phyloP scores from a whole-genome alignment of 2,113 vertebrate genomes.

The Gadus macrocephalus region DNA sequence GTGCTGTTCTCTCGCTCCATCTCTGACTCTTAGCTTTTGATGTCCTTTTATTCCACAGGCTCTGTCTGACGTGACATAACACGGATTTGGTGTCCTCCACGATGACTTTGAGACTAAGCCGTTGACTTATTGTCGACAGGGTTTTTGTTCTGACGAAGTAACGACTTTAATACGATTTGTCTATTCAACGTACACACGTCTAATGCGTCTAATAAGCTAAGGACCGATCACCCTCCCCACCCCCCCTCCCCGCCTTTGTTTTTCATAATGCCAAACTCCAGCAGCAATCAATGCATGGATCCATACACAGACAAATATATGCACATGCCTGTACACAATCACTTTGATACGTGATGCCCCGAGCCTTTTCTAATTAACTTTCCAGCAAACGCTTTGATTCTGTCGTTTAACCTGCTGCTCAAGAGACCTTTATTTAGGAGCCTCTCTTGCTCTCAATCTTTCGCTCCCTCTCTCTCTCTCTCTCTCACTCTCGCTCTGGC shows the following conservation, averaged over 20 bases:
- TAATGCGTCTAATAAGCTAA: conserved; percentile 38
- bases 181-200: no score
- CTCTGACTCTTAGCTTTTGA: conserved; percentile 45
- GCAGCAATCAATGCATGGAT: conserved; percentile 35
- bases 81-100: conserved; percentile 49
- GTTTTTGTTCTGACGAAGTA: conserved; percentile 44
- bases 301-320: conserved; percentile 11
- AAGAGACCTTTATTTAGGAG: conserved; percentile 37
- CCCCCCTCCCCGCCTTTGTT: conserved; percentile 49
- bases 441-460: conserved; percentile 9
- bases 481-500: no score
- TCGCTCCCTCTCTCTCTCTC: neutral
- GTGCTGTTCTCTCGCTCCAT: conserved; percentile 36
- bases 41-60: conserved; percentile 12
- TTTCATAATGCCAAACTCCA: conserved; percentile 60
- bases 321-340: conserved; percentile 6
- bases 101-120: conserved; percentile 62
- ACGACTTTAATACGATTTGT: conserved; percentile 33
- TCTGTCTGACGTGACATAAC: conserved; percentile 27
- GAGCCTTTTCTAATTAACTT: conserved; percentile 62
- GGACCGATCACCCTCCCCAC: conserved; percentile 20
- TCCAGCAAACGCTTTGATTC: neutral
- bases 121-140: conserved; percentile 28
- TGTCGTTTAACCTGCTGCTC: conserved; percentile 41
- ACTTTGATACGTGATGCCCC: conserved; percentile 47